phyloP scores from a whole-genome alignment of 2,888 invertebrate genomes.

The Pycnomerus fuliginosus region DNA sequence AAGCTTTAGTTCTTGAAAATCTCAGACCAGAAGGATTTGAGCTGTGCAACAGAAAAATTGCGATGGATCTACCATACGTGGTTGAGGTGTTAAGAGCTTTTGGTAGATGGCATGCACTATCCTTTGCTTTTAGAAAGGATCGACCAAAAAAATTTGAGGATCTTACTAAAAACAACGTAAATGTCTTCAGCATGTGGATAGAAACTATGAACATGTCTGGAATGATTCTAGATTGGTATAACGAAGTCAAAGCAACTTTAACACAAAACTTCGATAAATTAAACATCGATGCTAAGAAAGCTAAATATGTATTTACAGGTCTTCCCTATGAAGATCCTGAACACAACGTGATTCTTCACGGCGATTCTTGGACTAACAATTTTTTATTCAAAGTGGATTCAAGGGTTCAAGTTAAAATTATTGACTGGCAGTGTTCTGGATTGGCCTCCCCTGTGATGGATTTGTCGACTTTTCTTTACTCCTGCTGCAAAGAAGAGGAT shows the following conservation, averaged over 20 bases:
- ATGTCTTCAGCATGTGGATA: slow-evolving; percentile 8
- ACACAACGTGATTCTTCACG: slow-evolving; percentile 15
- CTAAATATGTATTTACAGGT: not conserved
- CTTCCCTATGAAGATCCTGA: slow-evolving; percentile 1
- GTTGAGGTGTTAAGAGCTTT: slow-evolving; percentile 30
- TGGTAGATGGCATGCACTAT: slow-evolving; percentile 21
- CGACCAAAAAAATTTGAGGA: slow-evolving; percentile 9
- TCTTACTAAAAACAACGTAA: slow-evolving; percentile 7
- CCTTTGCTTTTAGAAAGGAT: slow-evolving; percentile 23
- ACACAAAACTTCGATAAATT: not conserved
- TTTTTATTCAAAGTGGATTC: slow-evolving; percentile 22
- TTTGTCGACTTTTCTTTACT: slow-evolving; percentile 39
- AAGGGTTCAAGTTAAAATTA: slow-evolving; percentile 12
- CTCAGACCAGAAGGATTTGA: slow-evolving; percentile 31
- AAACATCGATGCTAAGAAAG: not conserved
- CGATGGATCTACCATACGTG: slow-evolving; percentile 38
- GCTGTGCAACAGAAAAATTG: slow-evolving; percentile 27
- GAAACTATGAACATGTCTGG: not conserved
- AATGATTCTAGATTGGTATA: not conserved
- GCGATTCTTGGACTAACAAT: slow-evolving; percentile 24
- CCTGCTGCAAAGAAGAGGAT: slow-evolving; percentile 32
- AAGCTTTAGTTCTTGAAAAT: slow-evolving; percentile 35
- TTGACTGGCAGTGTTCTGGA: slow-evolving; percentile 38
- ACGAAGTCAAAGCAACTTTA: not conserved
- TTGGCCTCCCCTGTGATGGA: slow-evolving; percentile 36